Percentiles rank a stretch among this genome's conserved stretches.
Conservation (phyloP, 2,888 invertebrate genomes). For the Eulithis prunata region DNA sequence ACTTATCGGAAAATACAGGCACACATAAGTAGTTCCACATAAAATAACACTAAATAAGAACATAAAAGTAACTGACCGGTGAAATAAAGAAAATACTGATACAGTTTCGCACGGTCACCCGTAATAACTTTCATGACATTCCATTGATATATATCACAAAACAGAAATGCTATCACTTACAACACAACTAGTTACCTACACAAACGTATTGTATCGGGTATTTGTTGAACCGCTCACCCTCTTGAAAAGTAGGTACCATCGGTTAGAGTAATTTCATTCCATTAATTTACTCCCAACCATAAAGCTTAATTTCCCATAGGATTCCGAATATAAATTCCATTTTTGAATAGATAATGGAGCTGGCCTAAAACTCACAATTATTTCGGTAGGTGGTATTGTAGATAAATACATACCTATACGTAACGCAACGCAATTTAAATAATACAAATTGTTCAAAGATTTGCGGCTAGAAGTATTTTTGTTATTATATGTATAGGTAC, state of each 20-base stretch:
- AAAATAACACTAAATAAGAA: conserved; percentile 27
- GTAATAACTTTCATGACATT: conserved; percentile 28
- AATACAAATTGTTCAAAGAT: conserved; percentile 19
- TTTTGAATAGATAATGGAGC: conserved; percentile 43
- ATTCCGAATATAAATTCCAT: conserved; percentile 43
- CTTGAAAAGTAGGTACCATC: conserved; percentile 38
- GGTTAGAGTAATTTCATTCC: conserved; percentile 44
- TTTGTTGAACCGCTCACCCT: conserved; percentile 48
- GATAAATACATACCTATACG: background rate
- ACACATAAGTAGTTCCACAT: conserved; percentile 28
- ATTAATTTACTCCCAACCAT: conserved; percentile 43
- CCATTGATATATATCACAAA: conserved; percentile 27
- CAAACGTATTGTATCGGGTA: conserved; percentile 47
- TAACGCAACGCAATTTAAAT: conserved; percentile 24
- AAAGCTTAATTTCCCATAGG: conserved; percentile 46
- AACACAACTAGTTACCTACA: conserved; percentile 36
- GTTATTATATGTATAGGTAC: no score
- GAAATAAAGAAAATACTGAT: conserved; percentile 24
- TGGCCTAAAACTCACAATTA: conserved; percentile 36
- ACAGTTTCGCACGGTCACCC: conserved; percentile 20
- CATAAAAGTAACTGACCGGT: conserved; percentile 27
- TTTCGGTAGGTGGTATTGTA: conserved; percentile 11
- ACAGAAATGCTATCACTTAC: conserved; percentile 24
- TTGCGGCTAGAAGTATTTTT: conserved; percentile 4
- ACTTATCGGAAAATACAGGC: conserved; percentile 27